Conservation (phyloP, 2,113 vertebrate genomes). For the Lutjanus erythropterus region DNA sequence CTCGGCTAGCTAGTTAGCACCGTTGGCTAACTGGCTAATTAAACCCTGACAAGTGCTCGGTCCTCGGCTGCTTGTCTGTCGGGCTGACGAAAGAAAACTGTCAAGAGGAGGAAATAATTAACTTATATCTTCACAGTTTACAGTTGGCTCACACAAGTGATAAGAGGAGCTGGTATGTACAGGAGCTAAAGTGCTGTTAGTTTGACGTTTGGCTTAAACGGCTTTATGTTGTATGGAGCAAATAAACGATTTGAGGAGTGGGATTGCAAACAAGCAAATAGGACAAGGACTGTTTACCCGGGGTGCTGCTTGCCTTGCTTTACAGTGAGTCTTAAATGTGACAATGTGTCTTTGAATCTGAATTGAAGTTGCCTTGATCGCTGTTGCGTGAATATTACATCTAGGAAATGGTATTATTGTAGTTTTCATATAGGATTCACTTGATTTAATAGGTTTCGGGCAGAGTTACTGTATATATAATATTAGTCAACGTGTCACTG, state of each 20-base stretch:
- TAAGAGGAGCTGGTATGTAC: background rate
- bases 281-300: background rate
- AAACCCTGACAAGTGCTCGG: conserved; percentile 54
- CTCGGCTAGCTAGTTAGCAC: conserved; percentile 55
- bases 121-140: background rate
- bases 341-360: background rate
- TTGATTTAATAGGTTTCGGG: background rate
- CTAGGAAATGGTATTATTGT: background rate
- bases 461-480: background rate
- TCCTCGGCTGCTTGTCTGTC: conserved; percentile 34
- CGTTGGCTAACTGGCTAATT: conserved; percentile 59
- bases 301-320: background rate
- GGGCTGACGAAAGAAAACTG: conserved; percentile 38
- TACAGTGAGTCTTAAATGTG: background rate
- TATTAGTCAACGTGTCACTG: conserved; percentile 63
- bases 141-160: background rate
- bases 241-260: conserved; percentile 1
- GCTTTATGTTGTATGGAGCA: background rate
- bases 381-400: background rate
- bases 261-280: background rate
- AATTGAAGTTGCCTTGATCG: background rate
- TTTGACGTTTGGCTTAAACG: background rate
- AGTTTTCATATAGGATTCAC: background rate
- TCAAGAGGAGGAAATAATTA: conserved; percentile 59
- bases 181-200: background rate